A percentile compares a stretch with the other conserved stretches of the same genome.
phyloP scores from a whole-genome alignment of 1,140 invertebrate species.

The Lerema accius region DNA sequence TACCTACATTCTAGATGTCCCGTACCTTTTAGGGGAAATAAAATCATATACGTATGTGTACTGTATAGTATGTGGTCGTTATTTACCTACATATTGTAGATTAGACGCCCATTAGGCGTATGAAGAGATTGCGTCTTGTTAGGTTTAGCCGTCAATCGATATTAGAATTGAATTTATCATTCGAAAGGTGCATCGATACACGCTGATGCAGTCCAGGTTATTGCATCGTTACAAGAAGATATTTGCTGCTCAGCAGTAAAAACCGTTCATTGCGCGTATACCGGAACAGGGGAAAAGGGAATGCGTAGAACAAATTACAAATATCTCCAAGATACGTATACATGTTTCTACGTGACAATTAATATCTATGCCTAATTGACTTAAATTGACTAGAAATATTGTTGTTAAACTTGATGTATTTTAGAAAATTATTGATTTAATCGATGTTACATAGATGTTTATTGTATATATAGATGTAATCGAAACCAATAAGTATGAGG shows the following conservation, averaged over 20 bases:
- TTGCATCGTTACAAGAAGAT: background rate
- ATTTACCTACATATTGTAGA: conserved; percentile 10
- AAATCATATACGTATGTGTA: conserved; percentile 11
- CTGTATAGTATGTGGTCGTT: conserved; percentile 19
- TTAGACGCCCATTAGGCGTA: conserved; percentile 1
- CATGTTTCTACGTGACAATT: conserved; percentile 54
- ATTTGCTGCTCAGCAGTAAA: background rate
- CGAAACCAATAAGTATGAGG: conserved; percentile 58
- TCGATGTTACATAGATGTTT: conserved; percentile 82
- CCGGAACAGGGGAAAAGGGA: conserved; percentile 48
- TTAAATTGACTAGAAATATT: conserved; percentile 72
- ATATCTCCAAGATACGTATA: conserved; percentile 54
- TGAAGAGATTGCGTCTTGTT: conserved; percentile 9
- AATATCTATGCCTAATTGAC: conserved; percentile 71
- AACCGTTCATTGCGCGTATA: conserved; percentile 10
- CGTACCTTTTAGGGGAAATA: conserved; percentile 16
- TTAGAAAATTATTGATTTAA: conserved; percentile 81
- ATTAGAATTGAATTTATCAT: conserved; percentile 10
- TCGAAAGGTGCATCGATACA: background rate
- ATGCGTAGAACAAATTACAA: conserved; percentile 31
- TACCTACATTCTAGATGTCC: conserved; percentile 12
- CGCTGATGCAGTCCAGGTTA: background rate
- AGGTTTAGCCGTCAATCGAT: conserved; percentile 18
- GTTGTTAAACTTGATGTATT: conserved; percentile 81
- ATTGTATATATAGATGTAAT: conserved; percentile 76